Evolutionary conservation across 2,888 invertebrate species (phyloP), one percentile per base, ranked within the genome.

Genomic region (Eremobia ochroleuca): DNA sequence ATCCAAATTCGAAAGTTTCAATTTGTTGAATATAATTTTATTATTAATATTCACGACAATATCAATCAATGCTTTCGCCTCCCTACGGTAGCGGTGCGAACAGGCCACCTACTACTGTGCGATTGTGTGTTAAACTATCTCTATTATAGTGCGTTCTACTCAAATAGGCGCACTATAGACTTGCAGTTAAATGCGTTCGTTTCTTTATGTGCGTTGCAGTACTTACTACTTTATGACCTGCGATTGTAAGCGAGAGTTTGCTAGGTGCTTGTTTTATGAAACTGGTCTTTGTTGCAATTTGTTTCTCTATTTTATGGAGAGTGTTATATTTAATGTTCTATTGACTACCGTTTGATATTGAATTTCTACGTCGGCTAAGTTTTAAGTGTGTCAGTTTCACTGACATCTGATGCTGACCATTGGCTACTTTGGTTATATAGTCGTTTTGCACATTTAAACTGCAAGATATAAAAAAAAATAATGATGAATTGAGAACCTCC

Each of bases 71-170:
- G 58, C 9, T 78, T 82, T 80, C 52, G 66, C 83, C 76, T 66
- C 62, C 65, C 77, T 85, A 76, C 37, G 28, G 43, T 81, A 80
- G 77, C 77, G 68, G 86, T 85, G 73, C 69, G 82, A 83, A 85
- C 77, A 83, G 76, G 79, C 76, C 74, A 78, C 62, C 64, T 81
- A 62, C 64, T 81, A 77, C 76, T 46, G 68, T 79, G 73, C 69
- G 67, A 82, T 87, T 88, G 81, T 83, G 34, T 77, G 65, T 59
- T 69, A 62, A 5, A 46, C 58, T 75, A 82, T 85, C 81, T 70
- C 81, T 78, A 71, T 74, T 76, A 68, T 72, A 70, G 67, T 70
- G 69, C 70, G 64, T 77, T 69, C 43, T 73, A 69, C 71, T 85
- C 68, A 83, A 40, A 46, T 40, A 75, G n/a, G 65, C 65, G 37